Evolutionary conservation across 2,888 invertebrate genomes (phyloP).

Genomic region (Boloria selene): DNA sequence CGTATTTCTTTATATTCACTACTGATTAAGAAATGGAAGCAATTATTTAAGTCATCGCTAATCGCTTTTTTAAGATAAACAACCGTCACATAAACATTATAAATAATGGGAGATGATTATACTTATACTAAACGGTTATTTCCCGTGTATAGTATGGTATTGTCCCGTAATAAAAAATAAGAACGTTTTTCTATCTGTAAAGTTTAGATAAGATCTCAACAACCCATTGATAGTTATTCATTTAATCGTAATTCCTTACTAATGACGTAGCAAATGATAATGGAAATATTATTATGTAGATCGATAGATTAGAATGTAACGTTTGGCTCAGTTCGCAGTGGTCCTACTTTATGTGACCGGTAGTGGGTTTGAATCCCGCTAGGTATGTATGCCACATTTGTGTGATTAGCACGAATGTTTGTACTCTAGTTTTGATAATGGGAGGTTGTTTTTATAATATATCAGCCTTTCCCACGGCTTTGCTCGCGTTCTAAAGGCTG

Average conservation of each 20-base stretch:
- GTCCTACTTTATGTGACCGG: too few relatives aligned
- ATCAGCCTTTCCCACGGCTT: too few relatives aligned
- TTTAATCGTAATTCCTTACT: constrained; percentile 1
- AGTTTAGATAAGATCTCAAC: constrained; percentile 4
- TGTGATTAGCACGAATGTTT: too few relatives aligned
- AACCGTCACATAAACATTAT: not conserved
- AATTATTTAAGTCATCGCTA: not conserved
- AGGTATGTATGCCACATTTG: too few relatives aligned
- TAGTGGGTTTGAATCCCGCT: too few relatives aligned
- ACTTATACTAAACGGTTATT: not conserved
- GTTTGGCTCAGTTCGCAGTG: too few relatives aligned
- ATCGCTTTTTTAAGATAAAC: not conserved
- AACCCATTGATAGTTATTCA: constrained; percentile 15
- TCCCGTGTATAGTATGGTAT: constrained; percentile 4
- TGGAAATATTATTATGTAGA: not conserved
- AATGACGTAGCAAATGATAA: constrained; percentile 7
- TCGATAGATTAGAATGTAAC: too few relatives aligned
- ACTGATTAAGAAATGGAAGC: not conserved
- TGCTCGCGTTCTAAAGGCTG: too few relatives aligned
- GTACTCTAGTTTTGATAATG: too few relatives aligned
- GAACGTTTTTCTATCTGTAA: not conserved
- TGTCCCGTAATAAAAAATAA: constrained; percentile 19
- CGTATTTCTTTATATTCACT: not conserved
- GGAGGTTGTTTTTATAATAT: too few relatives aligned
- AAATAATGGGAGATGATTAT: not conserved